These are phyloP conservation scores for Diarsia mendica DNA, from an alignment of 2,888 invertebrate species.

Conservation along the genomic window DNA sequence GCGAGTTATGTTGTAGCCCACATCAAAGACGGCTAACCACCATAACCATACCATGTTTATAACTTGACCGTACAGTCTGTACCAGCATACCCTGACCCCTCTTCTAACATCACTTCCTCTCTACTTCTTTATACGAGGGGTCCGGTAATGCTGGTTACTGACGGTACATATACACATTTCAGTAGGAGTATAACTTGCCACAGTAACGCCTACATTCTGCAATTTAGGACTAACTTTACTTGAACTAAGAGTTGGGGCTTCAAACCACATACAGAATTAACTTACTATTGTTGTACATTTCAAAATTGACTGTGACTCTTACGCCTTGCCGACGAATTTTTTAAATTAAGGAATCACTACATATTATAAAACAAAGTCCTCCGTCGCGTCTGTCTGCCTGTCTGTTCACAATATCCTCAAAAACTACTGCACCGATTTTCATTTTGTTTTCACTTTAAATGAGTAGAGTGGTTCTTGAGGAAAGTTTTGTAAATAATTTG, in stretches of 20 bases:
- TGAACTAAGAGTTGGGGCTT: not conserved
- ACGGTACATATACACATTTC: not conserved
- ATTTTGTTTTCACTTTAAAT: no score
- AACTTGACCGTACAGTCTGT: conserved; percentile 8
- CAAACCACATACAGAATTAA: not conserved
- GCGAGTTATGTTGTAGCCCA: not conserved
- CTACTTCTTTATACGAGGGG: no score
- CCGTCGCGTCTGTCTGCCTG: no score
- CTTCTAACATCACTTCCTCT: no score
- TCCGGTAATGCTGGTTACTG: no score
- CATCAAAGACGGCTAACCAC: conserved; percentile 29
- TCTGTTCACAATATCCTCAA: no score
- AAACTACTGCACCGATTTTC: no score
- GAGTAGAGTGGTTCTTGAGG: no score
- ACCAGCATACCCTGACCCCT: no score
- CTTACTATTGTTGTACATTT: not conserved
- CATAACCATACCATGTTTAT: not conserved
- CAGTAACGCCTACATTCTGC: not conserved
- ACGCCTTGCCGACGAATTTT: not conserved
- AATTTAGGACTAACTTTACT: conserved; percentile 21
- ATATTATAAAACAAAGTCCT: no score
- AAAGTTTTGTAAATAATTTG: no score
- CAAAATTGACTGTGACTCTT: not conserved
- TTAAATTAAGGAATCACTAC: no score
- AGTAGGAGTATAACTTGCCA: not conserved